Conservation (phyloP, 2,113 vertebrate genomes). For the Laticauda laticaudata region DNA sequence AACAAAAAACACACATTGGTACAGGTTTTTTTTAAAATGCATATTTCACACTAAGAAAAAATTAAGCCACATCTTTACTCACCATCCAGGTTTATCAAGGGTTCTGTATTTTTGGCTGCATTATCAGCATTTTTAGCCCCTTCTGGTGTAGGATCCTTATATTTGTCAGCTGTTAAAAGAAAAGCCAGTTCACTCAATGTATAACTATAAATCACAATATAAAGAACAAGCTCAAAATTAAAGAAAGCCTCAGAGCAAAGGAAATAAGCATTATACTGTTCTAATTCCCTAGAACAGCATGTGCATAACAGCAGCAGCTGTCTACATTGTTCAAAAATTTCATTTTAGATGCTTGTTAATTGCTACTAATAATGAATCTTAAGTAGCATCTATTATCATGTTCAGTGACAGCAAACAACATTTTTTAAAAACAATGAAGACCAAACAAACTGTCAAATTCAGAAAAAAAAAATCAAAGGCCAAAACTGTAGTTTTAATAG, state of each 20-base stretch:
- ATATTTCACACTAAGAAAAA: slow-evolving; percentile 31
- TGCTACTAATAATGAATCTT: neutral
- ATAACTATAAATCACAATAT: neutral
- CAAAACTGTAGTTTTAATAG: neutral
- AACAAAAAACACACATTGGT: rapidly evolving
- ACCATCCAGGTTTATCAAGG: slow-evolving; percentile 91
- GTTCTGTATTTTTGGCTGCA: slow-evolving; percentile 80
- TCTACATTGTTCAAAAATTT: neutral
- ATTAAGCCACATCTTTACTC: slow-evolving; percentile 50
- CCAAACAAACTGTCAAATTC: neutral
- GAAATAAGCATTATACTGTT: neutral
- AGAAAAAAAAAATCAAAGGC: neutral
- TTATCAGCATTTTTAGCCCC: slow-evolving; percentile 74
- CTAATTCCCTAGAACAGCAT: neutral
- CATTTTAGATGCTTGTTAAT: neutral
- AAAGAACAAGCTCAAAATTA: neutral
- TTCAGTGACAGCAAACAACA: neutral
- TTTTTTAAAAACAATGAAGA: neutral
- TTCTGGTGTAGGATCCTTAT: slow-evolving; percentile 83
- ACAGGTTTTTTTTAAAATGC: neutral
- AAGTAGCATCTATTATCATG: neutral
- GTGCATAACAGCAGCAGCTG: slow-evolving; percentile 3
- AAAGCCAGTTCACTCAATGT: slow-evolving; percentile 22
- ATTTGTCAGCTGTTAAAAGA: slow-evolving; percentile 85
- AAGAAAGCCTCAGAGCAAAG: neutral